Base-by-base conservation (phyloP, 2,888 invertebrate species). In the Cryptus armator region DNA sequence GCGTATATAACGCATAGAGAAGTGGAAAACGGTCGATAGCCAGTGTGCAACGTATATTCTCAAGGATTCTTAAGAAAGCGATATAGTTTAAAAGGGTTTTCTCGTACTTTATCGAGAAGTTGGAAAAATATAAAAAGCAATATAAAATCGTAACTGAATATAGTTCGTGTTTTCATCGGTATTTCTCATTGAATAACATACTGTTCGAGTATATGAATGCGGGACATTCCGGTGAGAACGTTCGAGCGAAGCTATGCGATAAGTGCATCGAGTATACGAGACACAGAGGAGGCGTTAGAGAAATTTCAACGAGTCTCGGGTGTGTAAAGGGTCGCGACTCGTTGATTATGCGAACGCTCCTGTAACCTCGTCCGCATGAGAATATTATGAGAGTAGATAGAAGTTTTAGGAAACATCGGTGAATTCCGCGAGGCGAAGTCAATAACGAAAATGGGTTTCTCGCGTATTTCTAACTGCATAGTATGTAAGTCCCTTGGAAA, bases 401-500 rank as follows among this genome's bases (percentile, higher is more conserved):
- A 53, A 24, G 48, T 53, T 59, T 62, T 59, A 56, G 64, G 37
- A 71, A 66, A 56, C 72, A 32, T 56, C 24, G 10, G 16, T 29
- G 56, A 78, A 83, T 67, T 48, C 51, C 48, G 56, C 12, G 9
- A 71, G 59, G 32, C 59, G 19, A 48, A 72, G 83, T 83, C 83
- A 48, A 72, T 74, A 78, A 78, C 67, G 83, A 72, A 72, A 83
- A 78, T 83, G 67, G 43, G 24, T 29, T 46, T 48, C 56, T n/a
- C 19, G 32, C 53, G 51, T 64, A 82, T 78, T 78, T 78, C 72
- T 51, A 62, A 71, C 81, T 81, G 62, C 64, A 71, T 32, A 75
- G 66, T 51, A 78, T 32, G 29, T 19, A 51, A 44, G 48, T 29
- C 71, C 24, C 0, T 2, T 43, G 29, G 46, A 43, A n/a, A 43